phyloP scores from a whole-genome alignment of 2,888 invertebrate species.

The Drosophila leonis region DNA sequence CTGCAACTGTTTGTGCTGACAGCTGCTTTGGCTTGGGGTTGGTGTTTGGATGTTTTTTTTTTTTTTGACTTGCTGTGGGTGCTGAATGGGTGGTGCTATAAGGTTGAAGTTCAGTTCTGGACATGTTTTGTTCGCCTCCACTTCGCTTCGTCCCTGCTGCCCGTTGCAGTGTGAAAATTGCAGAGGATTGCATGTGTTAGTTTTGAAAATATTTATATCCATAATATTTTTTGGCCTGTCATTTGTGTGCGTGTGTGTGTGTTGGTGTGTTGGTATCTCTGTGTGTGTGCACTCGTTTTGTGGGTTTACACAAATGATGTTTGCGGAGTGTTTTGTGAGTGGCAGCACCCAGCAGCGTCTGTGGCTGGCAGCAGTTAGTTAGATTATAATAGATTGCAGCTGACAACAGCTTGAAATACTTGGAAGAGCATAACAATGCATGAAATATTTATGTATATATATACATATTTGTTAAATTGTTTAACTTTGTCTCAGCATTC shows the following conservation, averaged over 20 bases:
- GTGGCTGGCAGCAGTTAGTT: conserved; percentile 66
- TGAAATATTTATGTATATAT: conserved; percentile 14
- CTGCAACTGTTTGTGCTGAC: conserved; percentile 78
- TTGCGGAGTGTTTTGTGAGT: conserved; percentile 68
- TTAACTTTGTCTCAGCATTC: conserved; percentile 11
- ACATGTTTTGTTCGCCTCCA: conserved; percentile 33
- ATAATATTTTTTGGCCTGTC: conserved; percentile 72
- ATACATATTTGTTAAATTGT: conserved; percentile 10
- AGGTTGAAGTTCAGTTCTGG: conserved; percentile 34
- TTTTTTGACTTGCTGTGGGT: conserved; percentile 3
- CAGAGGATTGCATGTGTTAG: conserved; percentile 72
- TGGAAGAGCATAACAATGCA: conserved; percentile 19
- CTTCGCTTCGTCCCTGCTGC: conserved; percentile 7
- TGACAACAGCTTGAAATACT: conserved; percentile 39
- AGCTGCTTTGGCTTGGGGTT: conserved; percentile 50
- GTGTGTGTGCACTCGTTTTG: conserved; percentile 25
- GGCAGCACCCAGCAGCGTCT: conserved; percentile 57
- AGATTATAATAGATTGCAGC: conserved; percentile 62
- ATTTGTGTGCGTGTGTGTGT: conserved; percentile 28
- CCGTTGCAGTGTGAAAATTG: conserved; percentile 71
- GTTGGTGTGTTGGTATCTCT: conserved; percentile 8
- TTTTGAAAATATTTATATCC: conserved; percentile 72
- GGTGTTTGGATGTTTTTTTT: not conserved
- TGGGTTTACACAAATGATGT: conserved; percentile 67
- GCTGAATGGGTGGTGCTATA: not conserved